Conservation (phyloP, 92 coral and sea anemone species). For the Zoanthus sociatus region DNA sequence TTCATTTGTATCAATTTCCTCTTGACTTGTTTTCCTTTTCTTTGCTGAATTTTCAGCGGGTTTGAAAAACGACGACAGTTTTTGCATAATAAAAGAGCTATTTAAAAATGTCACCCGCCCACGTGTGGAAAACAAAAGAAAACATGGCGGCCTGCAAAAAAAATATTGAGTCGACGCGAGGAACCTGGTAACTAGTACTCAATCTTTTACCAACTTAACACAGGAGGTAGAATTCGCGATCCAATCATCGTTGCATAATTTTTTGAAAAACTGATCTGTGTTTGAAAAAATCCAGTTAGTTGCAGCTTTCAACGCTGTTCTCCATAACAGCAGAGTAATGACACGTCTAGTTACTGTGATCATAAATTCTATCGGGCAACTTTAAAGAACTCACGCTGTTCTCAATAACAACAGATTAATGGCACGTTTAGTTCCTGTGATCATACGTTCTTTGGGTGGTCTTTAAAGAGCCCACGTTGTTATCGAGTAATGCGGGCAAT, state of each 20-base stretch:
- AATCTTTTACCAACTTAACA: conserved; percentile 29
- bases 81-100: conserved; percentile 29
- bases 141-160: conserved; percentile 27
- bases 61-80: conserved; percentile 13
- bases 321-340: no score
- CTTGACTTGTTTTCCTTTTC: conserved; percentile 24
- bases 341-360: no score
- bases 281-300: conserved; percentile 15
- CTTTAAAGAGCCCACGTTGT: no score
- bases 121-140: conserved; percentile 28
- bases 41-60: conserved; percentile 38
- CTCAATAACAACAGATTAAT: no score
- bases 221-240: conserved; percentile 19
- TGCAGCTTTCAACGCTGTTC: background rate
- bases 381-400: no score
- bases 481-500: no score
- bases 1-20: conserved; percentile 17
- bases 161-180: conserved; percentile 17
- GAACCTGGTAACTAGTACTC: conserved; percentile 32
- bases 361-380: no score
- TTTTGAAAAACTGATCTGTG: conserved; percentile 29
- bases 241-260: conserved; percentile 20
- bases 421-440: no score
- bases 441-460: no score
- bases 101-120: conserved; percentile 26